Evolutionary conservation across 2,888 invertebrate species (phyloP), one percentile per base, ranked within the genome.

Genomic region (Apamea epomidion): DNA sequence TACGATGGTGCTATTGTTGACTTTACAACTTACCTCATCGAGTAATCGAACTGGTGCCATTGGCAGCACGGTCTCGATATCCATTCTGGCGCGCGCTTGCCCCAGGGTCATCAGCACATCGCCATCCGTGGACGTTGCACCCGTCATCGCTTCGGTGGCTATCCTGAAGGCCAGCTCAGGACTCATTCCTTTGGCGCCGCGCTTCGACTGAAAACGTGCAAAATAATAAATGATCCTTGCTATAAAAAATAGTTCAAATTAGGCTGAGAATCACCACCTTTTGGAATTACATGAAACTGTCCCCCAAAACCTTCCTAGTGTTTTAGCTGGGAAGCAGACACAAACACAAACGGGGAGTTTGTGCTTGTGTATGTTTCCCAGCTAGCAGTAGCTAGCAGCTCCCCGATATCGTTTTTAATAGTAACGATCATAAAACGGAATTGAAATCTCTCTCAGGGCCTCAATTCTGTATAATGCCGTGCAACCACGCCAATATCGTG

Each of bases 151-250:
- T 69, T 94, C 94, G 0, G 32, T 18, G 0, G 97, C 97, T 75
- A 96, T 85, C 4, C 75, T 75, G 14, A 94, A 94, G 0, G 97
- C 97, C 54, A 94, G 77, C 37, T 94, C 95, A 0, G 90, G 88
- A 75, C 93, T 93, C 96, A 97, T 97, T 68, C 96, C 96, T 85
- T 96, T 96, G 7, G 96, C 95, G 0, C 97, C 97, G 8, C 97
- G 96, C 84, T 96, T 96, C 0, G 96, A 95, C 97, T 97, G 85
- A 16, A 83, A 85, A 64, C 21, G 21, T 21, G 3, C 8, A 58
- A 70, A 71, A 0, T 14, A 32, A 65, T 62, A 18, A 62, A 60
- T 54, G 14, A 21, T n/a, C 2, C 5, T 29, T 32, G 14, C 8
- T 58, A 25, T 32, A 51, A 48, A 21, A 7, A 70, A 64, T 32